phyloP scores from a whole-genome alignment of 1,140 invertebrate species.

The Plectus sambesii region DNA sequence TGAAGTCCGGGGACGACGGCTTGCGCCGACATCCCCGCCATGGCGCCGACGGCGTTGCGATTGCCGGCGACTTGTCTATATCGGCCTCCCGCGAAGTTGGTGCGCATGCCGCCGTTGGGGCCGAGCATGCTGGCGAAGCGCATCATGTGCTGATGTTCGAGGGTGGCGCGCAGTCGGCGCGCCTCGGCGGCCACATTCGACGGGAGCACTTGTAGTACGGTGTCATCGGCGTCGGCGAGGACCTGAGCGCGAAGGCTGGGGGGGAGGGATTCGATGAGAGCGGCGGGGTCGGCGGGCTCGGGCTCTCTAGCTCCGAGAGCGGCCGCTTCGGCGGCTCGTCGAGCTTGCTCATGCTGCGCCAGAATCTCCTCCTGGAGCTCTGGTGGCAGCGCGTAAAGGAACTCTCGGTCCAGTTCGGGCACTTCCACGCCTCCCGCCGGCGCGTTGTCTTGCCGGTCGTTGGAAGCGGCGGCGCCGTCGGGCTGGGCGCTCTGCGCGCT shows the following conservation, averaged over 20 bases:
- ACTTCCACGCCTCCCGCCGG: slow-evolving; percentile 19
- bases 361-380: slow-evolving; percentile 71
- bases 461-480: slow-evolving; percentile 28
- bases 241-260: slow-evolving; percentile 72
- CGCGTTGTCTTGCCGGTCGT: slow-evolving; percentile 33
- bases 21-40: slow-evolving; percentile 2
- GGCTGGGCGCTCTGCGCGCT: slow-evolving; percentile 24
- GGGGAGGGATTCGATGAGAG: slow-evolving; percentile 73
- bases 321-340: slow-evolving; percentile 53
- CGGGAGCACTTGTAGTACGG: slow-evolving; percentile 71
- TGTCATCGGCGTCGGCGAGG: slow-evolving; percentile 80
- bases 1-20: too few relatives aligned
- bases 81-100: too few relatives aligned
- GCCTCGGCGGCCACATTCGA: slow-evolving; percentile 75
- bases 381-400: slow-evolving; percentile 74
- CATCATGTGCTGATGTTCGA: slow-evolving; percentile 24
- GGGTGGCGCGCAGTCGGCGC: slow-evolving; percentile 55
- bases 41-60: slow-evolving; percentile 10
- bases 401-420: slow-evolving; percentile 74
- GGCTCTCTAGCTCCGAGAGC: slow-evolving; percentile 75
- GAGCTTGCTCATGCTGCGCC: slow-evolving; percentile 30
- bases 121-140: slow-evolving; percentile 14
- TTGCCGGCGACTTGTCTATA: slow-evolving; percentile 12
- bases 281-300: slow-evolving; percentile 70
- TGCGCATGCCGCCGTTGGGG: too few relatives aligned